Conservation (phyloP, 2,797 vertebrate genomes). For the Anisognathus igniventris region DNA sequence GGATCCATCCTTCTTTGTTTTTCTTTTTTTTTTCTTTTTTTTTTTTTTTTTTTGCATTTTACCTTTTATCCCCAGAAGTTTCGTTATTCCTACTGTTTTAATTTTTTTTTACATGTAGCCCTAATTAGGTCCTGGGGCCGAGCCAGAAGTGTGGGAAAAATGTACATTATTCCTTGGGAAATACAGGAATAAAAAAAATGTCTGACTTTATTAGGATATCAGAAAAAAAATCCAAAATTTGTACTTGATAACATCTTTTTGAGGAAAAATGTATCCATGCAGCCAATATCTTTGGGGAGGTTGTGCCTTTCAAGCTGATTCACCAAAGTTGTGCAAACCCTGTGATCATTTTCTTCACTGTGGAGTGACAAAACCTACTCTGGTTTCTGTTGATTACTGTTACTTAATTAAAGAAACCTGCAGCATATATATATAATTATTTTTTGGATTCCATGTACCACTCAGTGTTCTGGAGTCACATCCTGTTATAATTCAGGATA, state of each 20-base stretch:
- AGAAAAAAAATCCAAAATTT: neutral
- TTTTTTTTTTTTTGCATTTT: neutral
- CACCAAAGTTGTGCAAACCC: neutral
- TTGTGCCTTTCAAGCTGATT: neutral
- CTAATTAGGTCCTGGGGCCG: neutral
- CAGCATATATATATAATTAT: neutral
- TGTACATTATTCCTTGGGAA: neutral
- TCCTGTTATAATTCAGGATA: neutral
- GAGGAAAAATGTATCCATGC: neutral
- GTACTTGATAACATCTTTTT: neutral
- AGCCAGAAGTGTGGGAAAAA: neutral
- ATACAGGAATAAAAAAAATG: neutral
- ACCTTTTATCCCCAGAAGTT: neutral
- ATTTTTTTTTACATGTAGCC: neutral
- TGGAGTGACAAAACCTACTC: neutral
- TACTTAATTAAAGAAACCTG: neutral
- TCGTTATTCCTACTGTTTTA: neutral
- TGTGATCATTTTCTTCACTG: neutral
- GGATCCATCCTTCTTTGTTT: neutral
- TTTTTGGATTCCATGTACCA: neutral
- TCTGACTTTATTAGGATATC: neutral
- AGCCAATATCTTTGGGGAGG: neutral
- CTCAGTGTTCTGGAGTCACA: neutral
- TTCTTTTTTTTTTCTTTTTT: neutral
- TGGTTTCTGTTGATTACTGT: neutral